Percentiles rank a stretch among this genome's conserved stretches.
Evolutionary conservation across 2,888 invertebrate species (phyloP).

Genomic region (Nemotelus pantherinus): DNA sequence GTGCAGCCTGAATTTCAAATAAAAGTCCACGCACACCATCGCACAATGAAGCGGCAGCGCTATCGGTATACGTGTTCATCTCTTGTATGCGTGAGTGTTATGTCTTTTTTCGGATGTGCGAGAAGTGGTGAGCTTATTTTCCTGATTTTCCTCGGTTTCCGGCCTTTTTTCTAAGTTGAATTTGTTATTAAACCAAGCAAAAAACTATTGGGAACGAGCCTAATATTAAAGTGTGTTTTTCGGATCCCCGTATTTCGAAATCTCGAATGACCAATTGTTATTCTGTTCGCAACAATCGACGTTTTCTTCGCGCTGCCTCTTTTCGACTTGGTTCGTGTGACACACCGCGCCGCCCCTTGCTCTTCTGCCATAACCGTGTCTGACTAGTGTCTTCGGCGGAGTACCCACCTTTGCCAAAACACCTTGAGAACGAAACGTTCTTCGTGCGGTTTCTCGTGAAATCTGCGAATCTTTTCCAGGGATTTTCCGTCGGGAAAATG

Average conservation of each 20-base stretch:
- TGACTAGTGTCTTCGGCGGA: not conserved
- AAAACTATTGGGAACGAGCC: not conserved
- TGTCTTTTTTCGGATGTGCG: slow-evolving; percentile 48
- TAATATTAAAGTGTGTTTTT: not conserved
- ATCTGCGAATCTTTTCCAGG: not conserved
- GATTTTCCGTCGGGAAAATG: slow-evolving; percentile 18
- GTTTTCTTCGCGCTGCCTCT: slow-evolving; percentile 21
- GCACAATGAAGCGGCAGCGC: slow-evolving; percentile 25
- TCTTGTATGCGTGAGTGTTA: slow-evolving; percentile 43
- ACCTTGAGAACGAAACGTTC: slow-evolving; percentile 17
- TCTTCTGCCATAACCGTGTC: slow-evolving; percentile 4
- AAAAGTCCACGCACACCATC: slow-evolving; percentile 17
- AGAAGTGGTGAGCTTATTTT: slow-evolving; percentile 42
- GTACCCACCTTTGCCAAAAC: slow-evolving; percentile 40
- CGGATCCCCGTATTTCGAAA: slow-evolving; percentile 20
- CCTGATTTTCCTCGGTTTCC: slow-evolving; percentile 41
- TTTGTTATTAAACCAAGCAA: slow-evolving; percentile 1
- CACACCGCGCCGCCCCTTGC: slow-evolving; percentile 12
- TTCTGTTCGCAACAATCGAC: slow-evolving; percentile 16
- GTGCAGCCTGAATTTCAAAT: slow-evolving; percentile 30
- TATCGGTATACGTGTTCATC: slow-evolving; percentile 8
- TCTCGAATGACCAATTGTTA: slow-evolving; percentile 14
- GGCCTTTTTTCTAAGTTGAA: slow-evolving; percentile 5
- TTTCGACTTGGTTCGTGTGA: not conserved
- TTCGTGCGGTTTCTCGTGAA: slow-evolving; percentile 1